Base-by-base conservation (phyloP, 2,888 invertebrate genomes). In the Ceramica pisi region DNA sequence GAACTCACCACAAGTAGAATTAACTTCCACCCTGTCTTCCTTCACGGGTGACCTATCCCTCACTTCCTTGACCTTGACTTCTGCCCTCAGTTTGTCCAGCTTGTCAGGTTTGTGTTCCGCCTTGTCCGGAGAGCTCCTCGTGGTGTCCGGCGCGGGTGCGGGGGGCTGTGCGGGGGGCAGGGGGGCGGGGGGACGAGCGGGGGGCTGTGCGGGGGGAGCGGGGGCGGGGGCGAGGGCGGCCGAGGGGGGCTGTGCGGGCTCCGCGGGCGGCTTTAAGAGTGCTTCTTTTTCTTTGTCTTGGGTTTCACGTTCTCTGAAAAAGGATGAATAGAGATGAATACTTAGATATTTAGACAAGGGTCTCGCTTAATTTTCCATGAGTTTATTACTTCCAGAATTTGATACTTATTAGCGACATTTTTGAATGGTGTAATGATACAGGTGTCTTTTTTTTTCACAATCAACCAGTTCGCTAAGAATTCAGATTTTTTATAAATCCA, bases 1-100 rank as follows among this genome's bases (percentile, higher is more conserved):
- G 5, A 31, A 31, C 92, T 91, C 38, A 94, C 95, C 95, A 87
- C 94, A 93, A 66, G 94, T 95, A 69, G 95, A 95, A 70, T 95
- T 95, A 62, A 94, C 93, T 82, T 94, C 93, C 7, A 87, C 86
- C 6, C 75, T 87, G 21, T 92, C 90, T 2, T 91, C 88, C 26
- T 81, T 89, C 0, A 86, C 71, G 0, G 92, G 92, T 0, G 92
- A 90, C 0, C 88, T 76, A 0, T 92, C 92, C 64, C 84, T 85
- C 0, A 74, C 84, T 77, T 88, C 89, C 16, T 72, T 53, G 0
- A 84, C 86, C n/a, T 74, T 56, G 16, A 62, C 72, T 23, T 69
- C 70, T 1, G 48, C 53, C 53, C 67, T 84, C 48, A 71, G 66
- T 48, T 73, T 83, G 19, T 61, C 66, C 38, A 67, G 4, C 38